phyloP scores from a whole-genome alignment of 2,113 vertebrate genomes.

The Tonatia bakeri region DNA sequence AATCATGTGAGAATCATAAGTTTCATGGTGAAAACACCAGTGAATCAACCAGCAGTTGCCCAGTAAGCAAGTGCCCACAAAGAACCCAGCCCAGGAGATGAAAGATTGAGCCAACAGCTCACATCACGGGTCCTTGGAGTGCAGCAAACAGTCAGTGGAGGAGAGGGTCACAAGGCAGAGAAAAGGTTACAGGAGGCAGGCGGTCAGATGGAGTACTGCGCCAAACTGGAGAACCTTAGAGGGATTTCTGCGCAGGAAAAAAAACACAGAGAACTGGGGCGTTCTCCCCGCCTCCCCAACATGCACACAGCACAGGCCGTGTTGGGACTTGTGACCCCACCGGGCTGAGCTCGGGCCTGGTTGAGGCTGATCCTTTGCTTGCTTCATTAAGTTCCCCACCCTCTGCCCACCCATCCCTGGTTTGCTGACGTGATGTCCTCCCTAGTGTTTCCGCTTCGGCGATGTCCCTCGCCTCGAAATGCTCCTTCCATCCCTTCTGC shows the following conservation, averaged over 20 bases:
- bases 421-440: not conserved
- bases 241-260: not conserved
- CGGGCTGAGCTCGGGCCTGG: not conserved
- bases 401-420: not conserved
- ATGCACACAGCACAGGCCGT: not conserved
- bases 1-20: conserved; percentile 53
- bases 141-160: not conserved
- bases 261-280: accelerated
- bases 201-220: not conserved
- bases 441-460: not conserved
- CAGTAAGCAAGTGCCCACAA: not conserved
- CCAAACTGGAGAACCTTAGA: not conserved
- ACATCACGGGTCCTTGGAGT: not conserved
- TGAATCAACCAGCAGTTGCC: not conserved
- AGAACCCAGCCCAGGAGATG: not conserved
- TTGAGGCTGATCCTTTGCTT: no score
- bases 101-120: not conserved
- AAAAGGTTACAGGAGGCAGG: not conserved
- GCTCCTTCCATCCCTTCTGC: not conserved
- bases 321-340: no score
- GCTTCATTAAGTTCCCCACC: not conserved
- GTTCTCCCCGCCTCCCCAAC: not conserved
- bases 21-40: not conserved
- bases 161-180: not conserved
- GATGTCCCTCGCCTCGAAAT: not conserved